Conservation (phyloP, 2,113 vertebrate species). For the Nesogale talazaci region DNA sequence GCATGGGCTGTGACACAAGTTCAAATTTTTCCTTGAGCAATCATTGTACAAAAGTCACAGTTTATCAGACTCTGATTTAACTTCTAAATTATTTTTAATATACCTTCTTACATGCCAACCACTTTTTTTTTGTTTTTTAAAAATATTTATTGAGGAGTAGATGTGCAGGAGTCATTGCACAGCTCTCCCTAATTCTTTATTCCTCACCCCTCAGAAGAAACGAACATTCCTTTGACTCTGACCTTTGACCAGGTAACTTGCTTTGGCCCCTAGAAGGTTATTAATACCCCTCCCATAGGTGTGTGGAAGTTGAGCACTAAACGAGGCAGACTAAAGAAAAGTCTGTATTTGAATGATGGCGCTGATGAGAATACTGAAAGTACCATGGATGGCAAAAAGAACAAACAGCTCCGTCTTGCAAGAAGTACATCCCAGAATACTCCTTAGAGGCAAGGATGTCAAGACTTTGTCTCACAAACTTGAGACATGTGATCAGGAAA, state of each 20-base stretch:
- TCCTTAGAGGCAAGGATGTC: no score
- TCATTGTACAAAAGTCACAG: background rate
- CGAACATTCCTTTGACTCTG: background rate
- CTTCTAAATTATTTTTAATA: background rate
- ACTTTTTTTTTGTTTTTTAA: conserved; percentile 40
- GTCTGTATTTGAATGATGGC: no score
- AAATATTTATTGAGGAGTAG: background rate
- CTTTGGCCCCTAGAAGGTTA: background rate
- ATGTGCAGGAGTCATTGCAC: background rate
- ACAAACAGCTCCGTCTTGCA: no score
- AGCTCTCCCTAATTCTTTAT: background rate
- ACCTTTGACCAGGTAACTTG: background rate
- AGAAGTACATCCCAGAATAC: no score
- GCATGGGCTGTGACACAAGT: background rate
- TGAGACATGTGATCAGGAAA: no score
- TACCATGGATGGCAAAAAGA: no score
- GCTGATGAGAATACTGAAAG: no score
- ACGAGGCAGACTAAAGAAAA: no score
- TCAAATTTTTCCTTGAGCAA: background rate
- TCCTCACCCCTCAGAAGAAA: background rate
- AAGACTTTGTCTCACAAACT: no score
- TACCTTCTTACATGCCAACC: background rate
- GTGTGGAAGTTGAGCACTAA: no score
- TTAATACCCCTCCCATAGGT: no score
- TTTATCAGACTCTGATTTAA: background rate